Percentiles rank a stretch among this genome's conserved stretches.
Evolutionary conservation across 2,113 vertebrate genomes (phyloP).

Genomic region (Laticauda colubrina): DNA sequence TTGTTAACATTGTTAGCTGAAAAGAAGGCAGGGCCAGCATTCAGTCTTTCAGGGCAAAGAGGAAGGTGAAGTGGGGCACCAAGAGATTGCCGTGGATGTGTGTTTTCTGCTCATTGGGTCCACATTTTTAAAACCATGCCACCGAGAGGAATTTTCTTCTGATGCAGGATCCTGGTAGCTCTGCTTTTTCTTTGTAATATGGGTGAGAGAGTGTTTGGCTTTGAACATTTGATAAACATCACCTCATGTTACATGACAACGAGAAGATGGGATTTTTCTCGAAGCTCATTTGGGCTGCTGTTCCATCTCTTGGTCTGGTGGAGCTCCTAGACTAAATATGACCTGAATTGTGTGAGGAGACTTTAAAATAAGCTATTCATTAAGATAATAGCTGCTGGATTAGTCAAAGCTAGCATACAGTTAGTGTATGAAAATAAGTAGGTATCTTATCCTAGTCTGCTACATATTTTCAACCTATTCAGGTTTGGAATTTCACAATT

Average conservation of each 20-base stretch:
- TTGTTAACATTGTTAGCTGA: slow-evolving; percentile 71
- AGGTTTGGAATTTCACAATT: background rate
- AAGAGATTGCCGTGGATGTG: slow-evolving; percentile 46
- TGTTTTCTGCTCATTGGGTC: slow-evolving; percentile 47
- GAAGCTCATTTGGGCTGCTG: slow-evolving; percentile 26
- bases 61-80: slow-evolving; percentile 35
- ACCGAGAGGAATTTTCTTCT: slow-evolving; percentile 56
- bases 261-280: slow-evolving; percentile 33
- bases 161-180: slow-evolving; percentile 49
- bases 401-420: background rate
- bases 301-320: slow-evolving; percentile 42
- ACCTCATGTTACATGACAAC: slow-evolving; percentile 34
- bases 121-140: slow-evolving; percentile 46
- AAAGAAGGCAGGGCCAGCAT: slow-evolving; percentile 65
- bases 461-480: slow-evolving; percentile 1
- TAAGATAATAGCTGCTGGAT: slow-evolving; percentile 24
- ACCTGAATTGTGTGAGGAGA: slow-evolving; percentile 34
- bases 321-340: slow-evolving; percentile 43
- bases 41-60: slow-evolving; percentile 57
- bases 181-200: slow-evolving; percentile 30
- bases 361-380: slow-evolving; percentile 38
- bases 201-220: slow-evolving; percentile 18
- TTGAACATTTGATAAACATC: slow-evolving; percentile 38
- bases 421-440: background rate
- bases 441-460: background rate